Evolutionary conservation across 1,140 invertebrate species (phyloP), one percentile per base, ranked within the genome.

Genomic region (Eubasilissa regina): DNA sequence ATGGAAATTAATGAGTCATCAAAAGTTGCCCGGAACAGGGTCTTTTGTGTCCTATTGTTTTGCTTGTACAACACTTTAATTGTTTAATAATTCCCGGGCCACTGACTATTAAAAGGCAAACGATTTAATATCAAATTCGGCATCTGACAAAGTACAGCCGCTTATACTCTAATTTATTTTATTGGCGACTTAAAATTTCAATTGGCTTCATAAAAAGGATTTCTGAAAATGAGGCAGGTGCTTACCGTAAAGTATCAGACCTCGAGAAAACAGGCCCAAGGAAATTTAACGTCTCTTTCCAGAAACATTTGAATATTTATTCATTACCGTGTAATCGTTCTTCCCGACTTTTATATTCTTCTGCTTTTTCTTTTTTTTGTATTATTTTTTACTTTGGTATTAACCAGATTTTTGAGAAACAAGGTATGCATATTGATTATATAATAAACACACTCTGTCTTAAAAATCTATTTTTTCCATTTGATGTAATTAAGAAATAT

Each of bases 131-230:
- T 79, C 75, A 70, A 80, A 75, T 73, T 78, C 78, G 45, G 73
- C 75, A 44, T 60, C 58, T 66, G 56, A 55, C 53, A 47, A 78
- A 82, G 68, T n/a, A 58, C 72, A 60, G 78, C 62, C 70, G 55
- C 81, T 76, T 80, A 79, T 82, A 75, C 80, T 76, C 78, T 82
- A 78, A 82, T 82, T 82, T 82, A 80, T 82, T 82, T 82, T 82
- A 82, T 82, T 80, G 78, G 75, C 51, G 81, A 80, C 78, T 82
- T 80, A 80, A 82, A 82, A 80, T 82, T 82, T 82, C 81, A 80
- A 80, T 82, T 80, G 81, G 70, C 74, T 78, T 44, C 81, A 70
- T 82, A 80, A 82, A 82, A 80, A 79, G 78, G 77, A 77, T 75
- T 79, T 43, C 68, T 25, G 80, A 47, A 77, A 64, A 70, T 70